Evolutionary conservation across 2,113 vertebrate genomes (phyloP), one percentile per base, ranked within the genome.

Genomic region (Hippopotamus amphibius): DNA sequence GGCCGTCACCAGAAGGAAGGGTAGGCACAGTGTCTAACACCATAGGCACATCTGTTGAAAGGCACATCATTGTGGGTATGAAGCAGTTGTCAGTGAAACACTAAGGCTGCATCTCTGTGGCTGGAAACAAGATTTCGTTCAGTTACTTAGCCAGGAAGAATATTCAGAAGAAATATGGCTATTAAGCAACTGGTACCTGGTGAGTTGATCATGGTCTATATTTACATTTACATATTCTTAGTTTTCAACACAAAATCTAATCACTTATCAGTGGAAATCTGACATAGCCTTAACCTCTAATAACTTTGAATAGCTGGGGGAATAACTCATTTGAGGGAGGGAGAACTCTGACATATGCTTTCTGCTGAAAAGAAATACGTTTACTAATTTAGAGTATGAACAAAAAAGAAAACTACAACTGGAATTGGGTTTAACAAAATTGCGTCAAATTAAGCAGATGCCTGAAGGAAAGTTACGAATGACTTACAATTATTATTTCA

Each of bases 401-500:
- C 55, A 74, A 74, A 37, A 57, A 41, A 57, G 57, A 68, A 50
- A 88, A 37, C 55, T 74, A 46, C 4, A 57, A 22, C 83, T 82
- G 74, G 28, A 72, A 81, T 2, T 76, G 30, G 5, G 41, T 66
- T 50, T 94, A 63, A 50, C 61, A 79, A 80, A 93, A 69, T 41
- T 69, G 65, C 30, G 7, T 88, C 50, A 86, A 83, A 59, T 89
- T 79, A 93, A 88, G 66, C 22, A 81, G 11, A 69, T 17, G n/a
- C 65, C 82, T 88, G 21, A 59, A 92, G 57, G 14, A 90, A 83
- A 83, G 72, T 94, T 94, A 53, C 37, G 92, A 61, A 63, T 72
- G 33, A 77, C 37, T 88, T 93, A 33, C 24, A 95, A 79, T 48
- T 84, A 83, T 86, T 92, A 72, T 80, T 93, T 87, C 43, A 90